Evolutionary conservation across 2,113 vertebrate genomes (phyloP), one percentile per base, ranked within the genome.

Genomic region (Phoenicopterus ruber): DNA sequence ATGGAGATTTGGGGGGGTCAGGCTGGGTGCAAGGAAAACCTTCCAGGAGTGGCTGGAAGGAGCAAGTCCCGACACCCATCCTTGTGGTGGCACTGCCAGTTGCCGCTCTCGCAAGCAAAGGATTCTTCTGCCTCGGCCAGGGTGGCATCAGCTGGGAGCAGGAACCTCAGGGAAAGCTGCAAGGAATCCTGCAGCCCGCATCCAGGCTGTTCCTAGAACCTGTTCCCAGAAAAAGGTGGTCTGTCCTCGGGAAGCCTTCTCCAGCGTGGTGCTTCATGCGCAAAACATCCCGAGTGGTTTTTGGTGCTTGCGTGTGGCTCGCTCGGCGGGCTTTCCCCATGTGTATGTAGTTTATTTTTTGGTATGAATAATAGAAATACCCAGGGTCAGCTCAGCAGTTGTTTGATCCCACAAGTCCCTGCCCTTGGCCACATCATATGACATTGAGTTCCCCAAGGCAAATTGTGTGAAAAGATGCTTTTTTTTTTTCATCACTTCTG

Each of bases 391-490:
- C 86, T 86, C 93, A 78, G 91, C 76, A 66, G 34, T 66, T 58
- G 82, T 77, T 83, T 92, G 88, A 88, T 92, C 77, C 72, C 61
- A 46, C 78, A 55, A 79, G 73, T 42, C 52, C 79, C 71, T 96
- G 91, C 74, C 83, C 80, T 93, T 36, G 72, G 80, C 86, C 42
- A 10, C 6, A 2, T 91, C 80, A 54, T 67, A 63, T 66, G 91
- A 92, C 50, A 20, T 0, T 0, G 55, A 32, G n/a, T 54, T 95
- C 72, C 93, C 61, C 2, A 7, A 79, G 95, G 94, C 86, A 4
- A 88, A 70, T 4, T 86, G 86, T 86, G 86, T 95, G 50, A 94
- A 91, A 84, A 94, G 76, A 90, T 71, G 72, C 40, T 18, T 28
- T 77, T 87, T 52, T 76, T 66, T 21, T 44, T 62, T 57, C 52